Evolutionary conservation across 2,888 invertebrate genomes (phyloP).

Genomic region (Synanthedon tipuliformis): DNA sequence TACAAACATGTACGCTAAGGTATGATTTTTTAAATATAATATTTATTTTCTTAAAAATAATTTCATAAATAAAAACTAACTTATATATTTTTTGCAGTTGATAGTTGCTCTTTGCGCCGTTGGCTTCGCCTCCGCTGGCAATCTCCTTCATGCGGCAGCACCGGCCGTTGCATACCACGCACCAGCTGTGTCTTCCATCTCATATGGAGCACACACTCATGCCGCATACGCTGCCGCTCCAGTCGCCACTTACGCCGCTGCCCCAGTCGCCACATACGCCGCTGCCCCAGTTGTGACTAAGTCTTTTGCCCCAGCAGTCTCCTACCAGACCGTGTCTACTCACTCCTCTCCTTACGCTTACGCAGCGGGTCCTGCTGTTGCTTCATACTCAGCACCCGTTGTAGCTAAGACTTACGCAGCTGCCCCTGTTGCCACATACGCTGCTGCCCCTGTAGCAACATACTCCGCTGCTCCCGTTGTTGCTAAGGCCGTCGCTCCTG

Average conservation of each 20-base stretch:
- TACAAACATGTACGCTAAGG: slow-evolving; percentile 1
- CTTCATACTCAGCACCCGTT: slow-evolving; percentile 46
- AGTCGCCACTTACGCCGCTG: slow-evolving; percentile 11
- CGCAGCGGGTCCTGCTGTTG: slow-evolving; percentile 29
- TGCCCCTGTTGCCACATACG: slow-evolving; percentile 14
- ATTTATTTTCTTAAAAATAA: not conserved
- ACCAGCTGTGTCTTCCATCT: slow-evolving; percentile 3
- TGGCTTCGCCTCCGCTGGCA: slow-evolving; percentile 55
- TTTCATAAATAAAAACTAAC: not conserved
- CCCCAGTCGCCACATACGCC: slow-evolving; percentile 10
- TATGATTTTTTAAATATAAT: not conserved
- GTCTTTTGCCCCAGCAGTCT: slow-evolving; percentile 4
- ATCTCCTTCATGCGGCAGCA: slow-evolving; percentile 17
- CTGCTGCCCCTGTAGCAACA: slow-evolving; percentile 24
- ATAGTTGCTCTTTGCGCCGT: slow-evolving; percentile 47
- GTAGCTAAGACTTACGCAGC: slow-evolving; percentile 18
- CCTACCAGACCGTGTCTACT: slow-evolving; percentile 4
- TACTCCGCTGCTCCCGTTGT: slow-evolving; percentile 32
- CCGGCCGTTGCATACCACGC: slow-evolving; percentile 5
- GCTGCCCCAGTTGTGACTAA: slow-evolving; percentile 8
- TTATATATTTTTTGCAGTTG: slow-evolving; percentile 15
- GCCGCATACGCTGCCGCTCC: slow-evolving; percentile 13
- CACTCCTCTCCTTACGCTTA: slow-evolving; percentile 29
- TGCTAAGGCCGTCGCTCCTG: slow-evolving; percentile 23
- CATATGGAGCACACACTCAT: slow-evolving; percentile 4